A percentile compares a stretch with the other conserved stretches of the same genome.
These are phyloP conservation scores for Collichthys lucidus DNA, from an alignment of 2,113 vertebrate species.

Conservation along the genomic window DNA sequence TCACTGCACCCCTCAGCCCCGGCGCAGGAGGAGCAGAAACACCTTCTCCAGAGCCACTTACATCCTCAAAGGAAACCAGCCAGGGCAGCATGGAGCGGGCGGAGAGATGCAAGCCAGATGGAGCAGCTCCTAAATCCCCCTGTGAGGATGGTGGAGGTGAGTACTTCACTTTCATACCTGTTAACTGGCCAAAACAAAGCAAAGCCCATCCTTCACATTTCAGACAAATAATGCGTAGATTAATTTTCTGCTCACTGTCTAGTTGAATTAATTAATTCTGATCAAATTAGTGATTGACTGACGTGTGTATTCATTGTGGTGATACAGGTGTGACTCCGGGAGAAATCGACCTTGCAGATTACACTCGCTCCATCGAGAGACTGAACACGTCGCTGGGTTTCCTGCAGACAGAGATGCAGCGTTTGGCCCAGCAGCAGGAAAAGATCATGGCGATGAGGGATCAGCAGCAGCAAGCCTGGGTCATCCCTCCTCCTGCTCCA, in stretches of 20 bases:
- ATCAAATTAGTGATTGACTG: not conserved
- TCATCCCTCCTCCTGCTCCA: conserved; percentile 91
- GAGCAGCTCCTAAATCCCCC: conserved; percentile 88
- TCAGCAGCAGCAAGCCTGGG: conserved; percentile 91
- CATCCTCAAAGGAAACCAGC: conserved; percentile 39
- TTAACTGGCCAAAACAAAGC: too few species aligned
- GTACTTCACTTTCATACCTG: not conserved
- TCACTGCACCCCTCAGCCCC: conserved; percentile 86
- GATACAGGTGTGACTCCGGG: conserved; percentile 69
- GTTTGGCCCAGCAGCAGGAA: conserved; percentile 95
- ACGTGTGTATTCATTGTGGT: not conserved
- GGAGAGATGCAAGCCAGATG: conserved; percentile 82
- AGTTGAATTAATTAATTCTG: not conserved
- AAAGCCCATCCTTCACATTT: not conserved
- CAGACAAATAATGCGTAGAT: not conserved
- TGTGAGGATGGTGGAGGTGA: conserved; percentile 87
- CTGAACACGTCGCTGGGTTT: conserved; percentile 93
- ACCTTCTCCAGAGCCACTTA: conserved; percentile 72
- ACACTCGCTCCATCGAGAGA: conserved; percentile 95
- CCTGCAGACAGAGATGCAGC: conserved; percentile 97
- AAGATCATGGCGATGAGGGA: conserved; percentile 96
- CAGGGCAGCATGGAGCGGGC: conserved; percentile 60
- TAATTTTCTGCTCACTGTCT: too few species aligned
- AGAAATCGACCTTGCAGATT: conserved; percentile 91
- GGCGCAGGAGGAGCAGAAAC: conserved; percentile 83